Percentiles rank a stretch among this genome's conserved stretches.
Conservation (phyloP, 2,797 vertebrate species). For the Phalanger gymnotis region DNA sequence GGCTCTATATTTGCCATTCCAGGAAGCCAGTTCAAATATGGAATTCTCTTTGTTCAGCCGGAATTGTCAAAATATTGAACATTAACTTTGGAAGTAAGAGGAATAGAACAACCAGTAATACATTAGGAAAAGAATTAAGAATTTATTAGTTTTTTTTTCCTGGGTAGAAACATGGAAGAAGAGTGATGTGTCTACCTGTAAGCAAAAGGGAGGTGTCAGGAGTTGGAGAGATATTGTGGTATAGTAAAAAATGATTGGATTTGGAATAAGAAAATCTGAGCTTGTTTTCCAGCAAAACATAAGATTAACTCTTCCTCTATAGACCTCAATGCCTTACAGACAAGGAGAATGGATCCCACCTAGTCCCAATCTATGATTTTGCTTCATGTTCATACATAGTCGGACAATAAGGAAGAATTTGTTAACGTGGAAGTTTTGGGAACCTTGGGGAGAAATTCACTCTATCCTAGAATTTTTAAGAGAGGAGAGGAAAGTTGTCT, state of each 20-base stretch:
- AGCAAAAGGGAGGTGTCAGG: neutral
- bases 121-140: neutral
- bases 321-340: neutral
- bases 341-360: neutral
- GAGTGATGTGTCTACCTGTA: neutral
- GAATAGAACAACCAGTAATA: neutral
- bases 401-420: neutral
- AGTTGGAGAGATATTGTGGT: neutral
- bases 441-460: neutral
- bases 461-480: neutral
- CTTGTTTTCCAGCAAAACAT: neutral
- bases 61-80: neutral
- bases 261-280: neutral
- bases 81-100: neutral
- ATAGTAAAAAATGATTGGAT: neutral
- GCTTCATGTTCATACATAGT: neutral
- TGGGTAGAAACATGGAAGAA: neutral
- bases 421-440: neutral
- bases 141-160: neutral
- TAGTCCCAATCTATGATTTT: neutral
- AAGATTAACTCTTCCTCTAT: neutral
- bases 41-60: conserved; percentile 37
- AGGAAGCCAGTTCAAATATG: neutral
- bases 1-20: neutral
- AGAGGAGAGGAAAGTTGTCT: neutral